Base-by-base conservation (phyloP, 2,888 invertebrate genomes). In the Caenorhabditis drosophilae region DNA sequence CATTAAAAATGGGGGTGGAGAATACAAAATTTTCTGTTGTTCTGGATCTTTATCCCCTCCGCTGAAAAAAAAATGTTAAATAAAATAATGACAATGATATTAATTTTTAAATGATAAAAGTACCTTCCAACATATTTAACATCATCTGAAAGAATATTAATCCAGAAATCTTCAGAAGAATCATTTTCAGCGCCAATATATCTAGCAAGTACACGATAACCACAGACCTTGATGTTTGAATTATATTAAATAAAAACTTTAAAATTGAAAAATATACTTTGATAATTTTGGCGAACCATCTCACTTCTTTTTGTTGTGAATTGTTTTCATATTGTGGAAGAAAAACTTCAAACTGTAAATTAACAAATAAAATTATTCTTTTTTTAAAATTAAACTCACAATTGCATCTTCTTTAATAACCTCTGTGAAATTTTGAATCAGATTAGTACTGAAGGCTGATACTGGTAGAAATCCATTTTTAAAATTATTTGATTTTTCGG, bases 221-320 rank as follows among this genome's bases (percentile, higher is more conserved):
- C 88, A 87, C 76, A 50, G 11, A 67, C 22, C 67, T 67, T 44
- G 18, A 22, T 20, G 7, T 15, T 20, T 35, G 20, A n/a, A 23
- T 31, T 2, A 11, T 2, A 12, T 36, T 34, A 49, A 42, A 16
- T n/a, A 1, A 16, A 26, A 25, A 7, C 9, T 26, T 9, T 46
- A 26, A 46, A 4, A n/a, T n/a, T n/a, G n/a, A 16, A 15, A 15
- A 27, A 22, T 15, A 3, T 56, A 96, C 90, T 85, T 91, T 90
- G 66, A 93, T 87, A 40, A 97, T 93, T 45, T 92, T 91, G 15
- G 95, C 96, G 42, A 97, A 94, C 97, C 97, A 97, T 22, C 64
- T 35, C n/a, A 46, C 44, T 38, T 68, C 40, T 4, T 50, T 35
- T 1, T 15, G 25, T 2, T 50, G 38, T 18, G 52, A 48, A 12